Base-by-base conservation (phyloP, 1,140 invertebrate genomes). In the Trinorchestia longiramus region DNA sequence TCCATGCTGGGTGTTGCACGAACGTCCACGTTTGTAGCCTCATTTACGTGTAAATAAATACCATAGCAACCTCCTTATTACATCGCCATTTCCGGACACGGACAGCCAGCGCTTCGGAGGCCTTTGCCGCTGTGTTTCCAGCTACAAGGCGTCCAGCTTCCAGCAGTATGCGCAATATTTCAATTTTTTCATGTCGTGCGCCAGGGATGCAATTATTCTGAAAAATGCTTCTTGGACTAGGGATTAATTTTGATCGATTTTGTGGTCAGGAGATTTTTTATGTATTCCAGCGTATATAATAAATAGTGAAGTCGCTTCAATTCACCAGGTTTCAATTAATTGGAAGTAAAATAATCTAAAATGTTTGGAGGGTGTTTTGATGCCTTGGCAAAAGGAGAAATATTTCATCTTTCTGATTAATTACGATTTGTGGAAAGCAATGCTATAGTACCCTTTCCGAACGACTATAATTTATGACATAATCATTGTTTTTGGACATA, bases 11-110 rank as follows among this genome's bases (percentile, higher is more conserved):
- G 62, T 41, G 43, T 43, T 90, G 88, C 88, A 4, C 41, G 15
- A 43, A 90, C 88, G 88, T 42, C 88, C 41, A 15, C 88, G n/a
- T 90, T 90, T 90, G 43, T 15, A 90, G 43, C 88, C 88, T 90
- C 88, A 90, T 90, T 90, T 42, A 41, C 41, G 41, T 90, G 88
- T 41, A 43, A 8, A 90, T 90, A 43, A 90, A 43, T 90, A 90
- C 88, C n/a, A 42, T 90, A 43, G 88, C 43, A 90, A 90, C n/a
- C 88, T 90, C 88, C 88, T 90, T 90, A 90, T 90, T 90, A 42
- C 43, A 90, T 15, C 15, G 62, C 62, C 28, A 77, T 77, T 77
- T 77, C 62, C 62, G 62, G 62, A 77, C 62, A 23, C 62, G 11
- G 15, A 1, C 62, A 77, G 28, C 15, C 62, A 77, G 28, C 62